These are phyloP conservation scores for Ctena decussata DNA, from an alignment of 2,888 invertebrate genomes.

Conservation along the genomic window DNA sequence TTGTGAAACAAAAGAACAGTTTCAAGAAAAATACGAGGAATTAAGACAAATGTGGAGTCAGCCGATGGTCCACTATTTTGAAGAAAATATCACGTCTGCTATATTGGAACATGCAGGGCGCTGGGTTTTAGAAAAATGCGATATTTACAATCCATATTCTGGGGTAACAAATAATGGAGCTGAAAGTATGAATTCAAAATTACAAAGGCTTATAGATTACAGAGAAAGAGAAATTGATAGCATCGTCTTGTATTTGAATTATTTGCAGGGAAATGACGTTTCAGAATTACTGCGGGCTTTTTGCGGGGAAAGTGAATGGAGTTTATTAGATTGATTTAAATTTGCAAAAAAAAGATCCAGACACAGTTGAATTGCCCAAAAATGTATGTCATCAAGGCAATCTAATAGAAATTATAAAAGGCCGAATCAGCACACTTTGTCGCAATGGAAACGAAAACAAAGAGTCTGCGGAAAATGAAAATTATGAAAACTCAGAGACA, in stretches of 20 bases:
- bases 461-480: not conserved
- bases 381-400: conserved; percentile 36
- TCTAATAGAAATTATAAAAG: conserved; percentile 11
- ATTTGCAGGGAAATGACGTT: conserved; percentile 36
- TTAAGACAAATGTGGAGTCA: conserved; percentile 21
- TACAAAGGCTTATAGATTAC: conserved; percentile 45
- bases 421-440: not conserved
- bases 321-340: not conserved
- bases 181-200: conserved; percentile 47
- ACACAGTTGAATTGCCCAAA: not conserved
- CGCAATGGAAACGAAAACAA: not conserved
- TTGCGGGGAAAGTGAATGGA: conserved; percentile 39
- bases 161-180: conserved; percentile 51
- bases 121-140: conserved; percentile 17
- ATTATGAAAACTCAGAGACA: too few species aligned
- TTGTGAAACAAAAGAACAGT: conserved; percentile 7
- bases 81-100: not conserved
- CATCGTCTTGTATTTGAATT: conserved; percentile 42
- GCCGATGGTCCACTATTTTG: conserved; percentile 13
- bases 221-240: conserved; percentile 43
- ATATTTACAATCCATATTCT: conserved; percentile 34
- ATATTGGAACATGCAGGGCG: not conserved
- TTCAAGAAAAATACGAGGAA: not conserved
- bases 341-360: conserved; percentile 28
- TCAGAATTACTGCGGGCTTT: conserved; percentile 28